phyloP scores from a whole-genome alignment of 2,888 invertebrate genomes.

The Mythimna albipuncta region DNA sequence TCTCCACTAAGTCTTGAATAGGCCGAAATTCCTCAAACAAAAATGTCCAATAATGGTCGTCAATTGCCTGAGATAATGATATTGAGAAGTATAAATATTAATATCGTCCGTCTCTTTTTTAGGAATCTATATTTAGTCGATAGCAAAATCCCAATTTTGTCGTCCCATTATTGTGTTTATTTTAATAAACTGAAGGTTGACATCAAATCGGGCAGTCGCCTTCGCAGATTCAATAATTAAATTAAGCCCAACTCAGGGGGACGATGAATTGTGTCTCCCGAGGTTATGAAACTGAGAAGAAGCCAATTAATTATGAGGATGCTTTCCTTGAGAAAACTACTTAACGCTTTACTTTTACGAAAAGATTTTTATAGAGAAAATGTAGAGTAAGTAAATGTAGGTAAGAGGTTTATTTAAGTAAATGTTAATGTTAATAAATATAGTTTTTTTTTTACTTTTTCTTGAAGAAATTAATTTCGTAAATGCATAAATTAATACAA shows the following conservation, averaged over 20 bases:
- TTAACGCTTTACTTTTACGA: constrained; percentile 19
- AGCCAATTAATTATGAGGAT: constrained; percentile 80
- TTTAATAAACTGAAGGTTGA: constrained; percentile 35
- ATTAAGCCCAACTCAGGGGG: constrained; percentile 72
- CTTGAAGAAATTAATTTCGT: too few relatives aligned
- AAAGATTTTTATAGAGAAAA: constrained; percentile 1
- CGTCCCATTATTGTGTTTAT: constrained; percentile 8
- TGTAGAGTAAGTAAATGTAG: neutral
- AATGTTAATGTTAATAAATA: too few relatives aligned
- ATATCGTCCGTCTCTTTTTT: neutral
- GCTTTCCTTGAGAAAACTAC: constrained; percentile 64
- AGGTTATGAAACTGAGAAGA: constrained; percentile 77
- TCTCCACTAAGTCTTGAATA: too few relatives aligned
- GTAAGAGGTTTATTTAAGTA: neutral
- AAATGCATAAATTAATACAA: too few relatives aligned
- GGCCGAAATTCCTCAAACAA: too few relatives aligned
- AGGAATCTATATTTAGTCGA: neutral
- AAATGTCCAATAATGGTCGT: too few relatives aligned
- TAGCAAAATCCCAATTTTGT: too few relatives aligned
- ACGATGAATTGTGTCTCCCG: constrained; percentile 78
- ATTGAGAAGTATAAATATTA: neutral
- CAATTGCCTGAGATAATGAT: neutral
- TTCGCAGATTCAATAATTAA: constrained; percentile 69
- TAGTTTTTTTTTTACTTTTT: too few relatives aligned
- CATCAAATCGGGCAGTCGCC: constrained; percentile 42